Evolutionary conservation across 2,888 invertebrate species (phyloP), one percentile per base, ranked within the genome.

Genomic region (Campoplex capitator): DNA sequence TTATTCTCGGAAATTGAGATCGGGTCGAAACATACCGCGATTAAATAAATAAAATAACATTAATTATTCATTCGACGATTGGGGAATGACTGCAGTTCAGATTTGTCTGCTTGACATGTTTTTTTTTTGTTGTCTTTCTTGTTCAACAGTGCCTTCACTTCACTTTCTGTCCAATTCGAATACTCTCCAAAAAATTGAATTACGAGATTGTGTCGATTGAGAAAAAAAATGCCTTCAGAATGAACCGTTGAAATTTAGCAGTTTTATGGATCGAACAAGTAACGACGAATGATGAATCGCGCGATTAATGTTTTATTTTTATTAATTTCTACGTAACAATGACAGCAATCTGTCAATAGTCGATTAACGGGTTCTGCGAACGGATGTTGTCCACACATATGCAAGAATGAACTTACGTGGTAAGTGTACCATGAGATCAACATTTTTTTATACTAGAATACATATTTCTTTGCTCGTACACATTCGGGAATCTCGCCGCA

Each of bases 361-460:
- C 73, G 35, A 32, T 28, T 73, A 18, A 45, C 11, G 23, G 56
- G 18, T 51, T 9, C 32, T 42, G 54, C 32, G 54, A 35, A 32
- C 35, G 51, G 32, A 35, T 54, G 23, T 23, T 70, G n/a, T 56
- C 35, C 38, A 35, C 74, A 74, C 56, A 23, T 56, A n/a, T 38
- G 62, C 75, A 35, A 35, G 13, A 32, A 58, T 75, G 42, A 45
- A 62, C 75, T 75, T 45, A 42, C 42, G 58, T 45, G 75, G 62
- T 75, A 23, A 62, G 62, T 62, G 75, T 62, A 45, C 23, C 16
- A 45, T 28, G 32, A 58, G 75, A 75, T 62, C 58, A 75, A 75
- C 23, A 28, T 65, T 76, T 76, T 42, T 76, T 65, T 42, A 75
- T 48, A 18, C 65, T 65, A 51, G 28, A 76, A 76, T 76, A 76